These are phyloP conservation scores for Watsonalla binaria DNA, from an alignment of 2,888 invertebrate species.

Conservation along the genomic window DNA sequence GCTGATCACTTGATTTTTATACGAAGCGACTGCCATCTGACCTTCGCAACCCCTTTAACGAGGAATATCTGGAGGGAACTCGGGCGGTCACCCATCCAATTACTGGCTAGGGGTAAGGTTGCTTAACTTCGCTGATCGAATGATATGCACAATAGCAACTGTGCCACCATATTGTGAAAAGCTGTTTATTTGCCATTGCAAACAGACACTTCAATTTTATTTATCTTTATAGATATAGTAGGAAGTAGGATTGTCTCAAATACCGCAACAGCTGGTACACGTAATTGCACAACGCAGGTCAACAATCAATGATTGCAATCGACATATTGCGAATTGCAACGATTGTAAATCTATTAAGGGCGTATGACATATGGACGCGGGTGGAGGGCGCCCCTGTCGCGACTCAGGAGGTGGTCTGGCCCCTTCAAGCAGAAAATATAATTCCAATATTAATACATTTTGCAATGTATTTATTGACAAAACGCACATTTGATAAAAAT, in stretches of 20 bases:
- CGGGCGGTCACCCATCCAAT: no score
- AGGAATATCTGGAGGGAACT: no score
- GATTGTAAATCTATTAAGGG: slow-evolving; percentile 65
- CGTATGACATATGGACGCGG: slow-evolving; percentile 56
- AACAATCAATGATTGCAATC: slow-evolving; percentile 47
- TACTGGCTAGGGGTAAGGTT: no score
- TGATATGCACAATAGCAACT: no score
- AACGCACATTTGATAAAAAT: no score
- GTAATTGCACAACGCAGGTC: slow-evolving; percentile 13
- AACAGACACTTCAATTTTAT: slow-evolving; percentile 3
- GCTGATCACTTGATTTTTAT: no score
- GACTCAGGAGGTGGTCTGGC: slow-evolving; percentile 45
- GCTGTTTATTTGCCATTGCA: slow-evolving; percentile 2
- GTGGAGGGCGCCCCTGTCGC: slow-evolving; percentile 41
- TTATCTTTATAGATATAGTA: not conserved
- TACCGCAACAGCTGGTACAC: not conserved
- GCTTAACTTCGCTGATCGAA: no score
- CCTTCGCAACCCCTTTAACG: no score
- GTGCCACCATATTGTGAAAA: no score
- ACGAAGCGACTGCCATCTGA: no score
- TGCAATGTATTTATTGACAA: no score
- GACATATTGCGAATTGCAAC: slow-evolving; percentile 58
- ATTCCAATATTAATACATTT: not conserved
- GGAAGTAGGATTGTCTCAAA: not conserved
- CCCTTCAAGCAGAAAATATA: slow-evolving; percentile 8